Base-by-base conservation (phyloP, 2,113 vertebrate genomes). In the Uropsilus gracilis region DNA sequence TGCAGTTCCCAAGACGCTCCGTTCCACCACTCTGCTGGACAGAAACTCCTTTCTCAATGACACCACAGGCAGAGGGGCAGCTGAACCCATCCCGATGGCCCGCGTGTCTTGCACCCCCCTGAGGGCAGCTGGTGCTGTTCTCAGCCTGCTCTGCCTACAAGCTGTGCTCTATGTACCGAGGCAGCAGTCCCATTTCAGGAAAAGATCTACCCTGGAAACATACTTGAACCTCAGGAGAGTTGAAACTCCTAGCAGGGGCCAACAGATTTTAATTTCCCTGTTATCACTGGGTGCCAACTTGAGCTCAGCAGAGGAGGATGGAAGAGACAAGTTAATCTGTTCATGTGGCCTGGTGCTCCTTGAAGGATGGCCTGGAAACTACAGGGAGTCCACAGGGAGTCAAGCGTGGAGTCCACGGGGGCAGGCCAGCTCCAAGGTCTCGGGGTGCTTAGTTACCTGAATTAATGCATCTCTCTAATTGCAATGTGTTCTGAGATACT, bases 21-120 rank as follows among this genome's bases (percentile, higher is more conserved):
- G 50, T 64, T 98, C 98, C 98, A 97, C 98, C 97, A 86, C 95
- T 98, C 98, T 98, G 98, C 98, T 98, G 97, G 95, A 98, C 77
- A 98, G 97, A 98, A 98, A 98, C 98, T 98, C 97, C 97, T 96
- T 91, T 97, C 98, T 98, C 98, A 98, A 82, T 97, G 86, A 86
- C 64, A 92, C 95, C 66, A 42, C 96, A 89, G 91, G 69, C 0
- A 4, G 32, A 80, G 8, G 7, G 57, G 32, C 89, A 5, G 30
- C 44, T n/a, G 10, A 59, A 89, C 44, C 0, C 53, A 91, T 5
- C 90, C 85, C 78, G 17, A 63, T 44, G 42, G 81, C 82, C 16
- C 0, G 18, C 5, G 24, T 39, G 26, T 11, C 59, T 44, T 4
- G 32, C 32, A 42, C 7, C 2, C 11, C 12, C 61, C 17, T 2